Evolutionary conservation across 2,888 invertebrate genomes (phyloP), one percentile per base, ranked within the genome.

Genomic region (Alloplasta piceator): DNA sequence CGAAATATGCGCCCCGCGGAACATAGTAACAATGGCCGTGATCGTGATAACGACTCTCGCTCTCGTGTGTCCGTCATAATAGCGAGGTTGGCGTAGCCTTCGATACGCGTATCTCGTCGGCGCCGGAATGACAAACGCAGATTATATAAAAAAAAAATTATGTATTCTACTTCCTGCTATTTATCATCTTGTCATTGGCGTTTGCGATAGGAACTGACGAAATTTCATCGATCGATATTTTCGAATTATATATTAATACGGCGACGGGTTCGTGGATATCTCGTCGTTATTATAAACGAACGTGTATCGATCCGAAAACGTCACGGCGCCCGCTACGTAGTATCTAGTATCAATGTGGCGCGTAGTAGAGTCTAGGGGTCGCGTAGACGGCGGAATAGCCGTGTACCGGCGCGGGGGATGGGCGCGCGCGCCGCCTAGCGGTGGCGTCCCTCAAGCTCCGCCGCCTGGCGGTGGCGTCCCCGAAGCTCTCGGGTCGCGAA

Each of bases 31-130:
- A 74, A 74, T 74, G 73, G 58, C 74, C 56, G 56, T 74, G 68
- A 79, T 74, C 68, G 48, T 70, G 78, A 79, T 74, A 70, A 79
- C 78, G 72, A 16, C 58, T 61, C 64, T 72, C 46, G 68, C 26
- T 75, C 60, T 64, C n/a, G 61, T 38, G 9, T 38, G 46, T 61
- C 9, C n/a, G 36, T 16, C 6, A 55, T 46, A 52, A 52, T 39
- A 36, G 41, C 64, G 36, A 48, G 66, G 6, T 64, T 55, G 61
- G n/a, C n/a, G n/a, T 39, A 61, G 61, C 61, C 75, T 80, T 75
- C 71, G 55, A 78, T 60, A 50, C 26, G 43, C 43, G 10, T 43
- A n/a, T 55, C 46, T 58, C 64, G 38, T 26, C 38, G 9, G 36
- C 60, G 14, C 6, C 50, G 26, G 16, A 50, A 56, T 56, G 10